A percentile compares a stretch with the other conserved stretches of the same genome.
phyloP scores from a whole-genome alignment of 2,888 invertebrate genomes.

The Morpho helenor region DNA sequence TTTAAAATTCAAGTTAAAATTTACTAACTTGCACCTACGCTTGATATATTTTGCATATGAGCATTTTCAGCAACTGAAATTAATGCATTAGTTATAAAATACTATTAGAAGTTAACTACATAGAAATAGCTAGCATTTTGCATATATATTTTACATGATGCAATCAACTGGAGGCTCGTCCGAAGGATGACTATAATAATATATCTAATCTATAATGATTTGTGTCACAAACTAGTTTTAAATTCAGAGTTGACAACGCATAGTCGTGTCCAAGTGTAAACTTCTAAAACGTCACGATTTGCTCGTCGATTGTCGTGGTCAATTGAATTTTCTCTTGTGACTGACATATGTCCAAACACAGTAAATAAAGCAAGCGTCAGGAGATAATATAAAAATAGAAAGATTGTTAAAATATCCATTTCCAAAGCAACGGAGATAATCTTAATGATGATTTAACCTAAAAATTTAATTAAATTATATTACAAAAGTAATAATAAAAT shows the following conservation, averaged over 20 bases:
- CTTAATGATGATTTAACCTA: no score
- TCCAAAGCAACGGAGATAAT: no score
- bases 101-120: not conserved
- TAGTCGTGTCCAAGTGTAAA: slow-evolving; percentile 13
- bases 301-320: not conserved
- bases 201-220: slow-evolving; percentile 11
- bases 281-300: slow-evolving; percentile 14
- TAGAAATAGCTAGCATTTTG: not conserved
- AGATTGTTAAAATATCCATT: no score
- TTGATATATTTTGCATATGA: no score
- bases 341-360: slow-evolving; percentile 2
- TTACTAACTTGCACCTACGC: no score
- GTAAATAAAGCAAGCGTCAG: not conserved
- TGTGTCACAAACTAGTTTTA: slow-evolving; percentile 13
- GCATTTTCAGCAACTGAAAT: no score
- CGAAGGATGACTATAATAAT: not conserved
- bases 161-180: slow-evolving; percentile 5
- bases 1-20: no score
- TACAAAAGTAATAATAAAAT: no score
- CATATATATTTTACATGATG: not conserved
- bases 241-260: slow-evolving; percentile 15
- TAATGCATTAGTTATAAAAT: no score
- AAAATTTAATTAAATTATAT: no score
- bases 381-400: no score
- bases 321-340: slow-evolving; percentile 1